Percentiles rank a stretch among this genome's conserved stretches.
Evolutionary conservation across 2,888 invertebrate species (phyloP).

Genomic region (Eudasyphora cyanicolor): DNA sequence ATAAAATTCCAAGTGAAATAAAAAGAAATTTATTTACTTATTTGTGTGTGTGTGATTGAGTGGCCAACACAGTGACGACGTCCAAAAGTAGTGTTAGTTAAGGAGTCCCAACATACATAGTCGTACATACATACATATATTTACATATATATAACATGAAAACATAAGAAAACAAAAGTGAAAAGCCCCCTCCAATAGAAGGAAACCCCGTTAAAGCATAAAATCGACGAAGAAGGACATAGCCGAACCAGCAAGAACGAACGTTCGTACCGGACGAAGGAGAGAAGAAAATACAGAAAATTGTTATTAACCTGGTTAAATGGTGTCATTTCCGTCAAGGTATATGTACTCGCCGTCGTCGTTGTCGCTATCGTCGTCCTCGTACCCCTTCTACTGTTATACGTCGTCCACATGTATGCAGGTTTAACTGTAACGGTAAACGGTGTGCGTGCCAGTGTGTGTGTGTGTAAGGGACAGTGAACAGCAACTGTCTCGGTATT

Average conservation of each 20-base stretch:
- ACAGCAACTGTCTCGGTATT: not conserved
- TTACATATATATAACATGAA: constrained; percentile 5
- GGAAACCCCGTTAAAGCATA: not conserved
- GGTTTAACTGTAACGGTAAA: not conserved
- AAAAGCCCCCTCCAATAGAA: not conserved
- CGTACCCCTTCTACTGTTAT: not conserved
- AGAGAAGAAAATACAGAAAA: constrained; percentile 30
- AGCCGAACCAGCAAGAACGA: constrained; percentile 27
- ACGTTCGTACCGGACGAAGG: not conserved
- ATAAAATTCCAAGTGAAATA: too few relatives aligned
- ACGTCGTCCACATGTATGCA: not conserved
- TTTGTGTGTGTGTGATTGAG: constrained; percentile 34
- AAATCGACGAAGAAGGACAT: not conserved
- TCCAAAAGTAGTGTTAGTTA: too few relatives aligned
- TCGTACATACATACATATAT: not conserved
- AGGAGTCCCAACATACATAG: too few relatives aligned
- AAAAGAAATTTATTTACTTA: not conserved
- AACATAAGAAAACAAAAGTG: constrained; percentile 7
- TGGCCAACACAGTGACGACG: not conserved
- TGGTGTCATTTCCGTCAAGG: constrained; percentile 58
- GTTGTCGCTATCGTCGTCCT: not conserved
- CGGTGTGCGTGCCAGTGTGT: not conserved
- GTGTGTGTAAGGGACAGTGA: not conserved
- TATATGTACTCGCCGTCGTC: constrained; percentile 7
- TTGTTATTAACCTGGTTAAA: constrained; percentile 64